Percentiles rank a stretch among this genome's conserved stretches.
Evolutionary conservation across 2,888 invertebrate species (phyloP).

Genomic region (Ormyrus pomaceus): DNA sequence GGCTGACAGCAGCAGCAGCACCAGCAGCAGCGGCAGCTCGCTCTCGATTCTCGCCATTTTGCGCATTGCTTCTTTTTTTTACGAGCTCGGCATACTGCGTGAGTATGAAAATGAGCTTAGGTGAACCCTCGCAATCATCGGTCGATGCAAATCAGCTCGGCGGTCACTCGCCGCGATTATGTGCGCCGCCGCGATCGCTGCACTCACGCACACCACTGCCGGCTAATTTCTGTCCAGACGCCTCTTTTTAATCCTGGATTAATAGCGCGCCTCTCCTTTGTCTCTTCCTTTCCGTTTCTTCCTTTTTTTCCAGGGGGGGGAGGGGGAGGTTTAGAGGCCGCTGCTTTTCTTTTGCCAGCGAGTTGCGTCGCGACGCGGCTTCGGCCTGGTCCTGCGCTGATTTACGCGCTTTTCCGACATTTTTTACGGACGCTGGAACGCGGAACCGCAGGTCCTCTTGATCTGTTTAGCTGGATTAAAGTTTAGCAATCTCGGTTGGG

Average conservation of each 20-base stretch:
- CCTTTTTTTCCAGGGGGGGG: no score
- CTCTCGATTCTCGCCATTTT: constrained; percentile 36
- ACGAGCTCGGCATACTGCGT: constrained; percentile 7
- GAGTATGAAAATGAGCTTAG: constrained; percentile 2
- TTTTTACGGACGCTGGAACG: neutral
- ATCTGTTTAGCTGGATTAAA: neutral
- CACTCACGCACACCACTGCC: constrained; percentile 1
- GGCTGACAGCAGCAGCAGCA: neutral
- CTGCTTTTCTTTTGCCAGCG: neutral
- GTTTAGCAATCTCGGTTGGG: no score
- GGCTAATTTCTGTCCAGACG: neutral
- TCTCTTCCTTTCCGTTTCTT: neutral
- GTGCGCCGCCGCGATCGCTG: neutral
- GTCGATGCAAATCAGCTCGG: constrained; percentile 32
- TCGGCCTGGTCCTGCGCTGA: constrained; percentile 19
- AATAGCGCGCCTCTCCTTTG: constrained; percentile 5
- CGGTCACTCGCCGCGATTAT: constrained; percentile 19
- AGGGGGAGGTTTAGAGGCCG: constrained; percentile 13
- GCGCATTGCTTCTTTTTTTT: neutral
- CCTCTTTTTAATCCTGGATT: constrained; percentile 21
- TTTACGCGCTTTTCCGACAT: constrained; percentile 17
- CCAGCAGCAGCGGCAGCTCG: neutral
- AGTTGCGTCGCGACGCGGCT: neutral
- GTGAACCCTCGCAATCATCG: constrained; percentile 16
- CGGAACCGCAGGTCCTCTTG: no score